Percentiles rank a stretch among this genome's conserved stretches.
Evolutionary conservation across 2,797 vertebrate genomes (phyloP).

Genomic region (Rhinoraja longicauda): DNA sequence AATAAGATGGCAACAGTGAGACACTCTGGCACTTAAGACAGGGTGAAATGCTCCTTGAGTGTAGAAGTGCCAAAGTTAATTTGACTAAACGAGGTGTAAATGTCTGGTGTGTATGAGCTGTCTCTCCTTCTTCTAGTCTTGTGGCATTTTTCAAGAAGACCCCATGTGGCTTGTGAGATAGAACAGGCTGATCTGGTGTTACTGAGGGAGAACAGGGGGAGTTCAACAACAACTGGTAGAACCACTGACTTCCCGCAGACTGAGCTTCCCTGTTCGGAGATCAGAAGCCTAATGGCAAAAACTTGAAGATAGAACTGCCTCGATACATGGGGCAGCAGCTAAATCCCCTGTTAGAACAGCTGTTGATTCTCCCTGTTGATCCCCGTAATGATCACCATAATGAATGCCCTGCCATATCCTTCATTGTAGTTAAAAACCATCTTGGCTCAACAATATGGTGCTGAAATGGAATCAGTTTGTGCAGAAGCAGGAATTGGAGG

Average conservation of each 20-base stretch:
- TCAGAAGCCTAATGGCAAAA: neutral
- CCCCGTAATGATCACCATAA: neutral
- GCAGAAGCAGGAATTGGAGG: too few species aligned
- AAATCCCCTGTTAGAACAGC: neutral
- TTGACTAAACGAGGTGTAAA: neutral
- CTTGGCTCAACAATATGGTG: too few species aligned
- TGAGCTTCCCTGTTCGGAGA: neutral
- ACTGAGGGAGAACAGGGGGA: neutral
- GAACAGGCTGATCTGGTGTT: neutral
- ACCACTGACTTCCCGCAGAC: neutral
- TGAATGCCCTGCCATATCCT: too few species aligned
- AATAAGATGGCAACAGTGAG: neutral
- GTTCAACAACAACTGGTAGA: neutral
- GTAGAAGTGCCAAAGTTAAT: neutral
- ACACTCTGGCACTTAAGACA: neutral
- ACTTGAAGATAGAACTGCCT: neutral
- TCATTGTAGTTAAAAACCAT: too few species aligned
- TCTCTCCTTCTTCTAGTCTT: neutral
- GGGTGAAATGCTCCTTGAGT: neutral
- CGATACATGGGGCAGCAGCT: too few species aligned
- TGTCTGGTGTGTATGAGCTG: neutral
- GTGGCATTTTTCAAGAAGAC: neutral
- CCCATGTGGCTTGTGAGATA: neutral
- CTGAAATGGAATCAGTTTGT: too few species aligned
- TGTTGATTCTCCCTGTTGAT: too few species aligned